Evolutionary conservation across 2,797 vertebrate species (phyloP).

Genomic region (Falco concolor): DNA sequence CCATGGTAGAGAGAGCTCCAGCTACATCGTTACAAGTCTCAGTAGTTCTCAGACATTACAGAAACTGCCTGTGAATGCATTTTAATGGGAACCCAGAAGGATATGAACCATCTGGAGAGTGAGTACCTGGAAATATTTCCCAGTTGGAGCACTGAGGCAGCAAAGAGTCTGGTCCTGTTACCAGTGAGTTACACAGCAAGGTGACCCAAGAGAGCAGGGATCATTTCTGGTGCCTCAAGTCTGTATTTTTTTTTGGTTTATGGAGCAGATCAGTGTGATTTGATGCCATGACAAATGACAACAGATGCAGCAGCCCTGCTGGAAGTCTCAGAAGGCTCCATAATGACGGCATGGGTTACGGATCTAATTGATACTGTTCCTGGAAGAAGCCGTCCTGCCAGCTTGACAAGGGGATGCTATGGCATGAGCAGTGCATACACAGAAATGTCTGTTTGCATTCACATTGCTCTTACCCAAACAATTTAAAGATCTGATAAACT

Average conservation of each 20-base stretch:
- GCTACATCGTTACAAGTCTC: background rate
- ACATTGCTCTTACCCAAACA: background rate
- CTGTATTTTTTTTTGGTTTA: constrained; percentile 24
- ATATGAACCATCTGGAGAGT: background rate
- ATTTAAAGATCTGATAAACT: background rate
- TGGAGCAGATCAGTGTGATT: background rate
- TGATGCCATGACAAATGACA: constrained; percentile 39
- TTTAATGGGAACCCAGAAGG: background rate
- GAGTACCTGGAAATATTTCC: background rate
- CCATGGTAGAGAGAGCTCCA: background rate
- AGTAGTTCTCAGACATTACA: background rate
- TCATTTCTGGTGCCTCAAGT: background rate
- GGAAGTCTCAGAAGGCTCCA: background rate
- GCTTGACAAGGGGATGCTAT: background rate
- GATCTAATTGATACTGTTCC: constrained; percentile 32
- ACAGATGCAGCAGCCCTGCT: constrained; percentile 9
- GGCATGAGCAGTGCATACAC: background rate
- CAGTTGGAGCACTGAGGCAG: background rate
- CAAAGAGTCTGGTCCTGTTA: background rate
- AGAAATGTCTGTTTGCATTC: background rate
- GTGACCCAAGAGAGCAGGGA: background rate
- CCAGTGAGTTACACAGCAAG: background rate
- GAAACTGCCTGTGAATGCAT: background rate
- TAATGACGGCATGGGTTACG: constrained; percentile 14
- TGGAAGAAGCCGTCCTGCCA: background rate